Conservation (phyloP, 2,888 invertebrate species). For the Clivina fossor region DNA sequence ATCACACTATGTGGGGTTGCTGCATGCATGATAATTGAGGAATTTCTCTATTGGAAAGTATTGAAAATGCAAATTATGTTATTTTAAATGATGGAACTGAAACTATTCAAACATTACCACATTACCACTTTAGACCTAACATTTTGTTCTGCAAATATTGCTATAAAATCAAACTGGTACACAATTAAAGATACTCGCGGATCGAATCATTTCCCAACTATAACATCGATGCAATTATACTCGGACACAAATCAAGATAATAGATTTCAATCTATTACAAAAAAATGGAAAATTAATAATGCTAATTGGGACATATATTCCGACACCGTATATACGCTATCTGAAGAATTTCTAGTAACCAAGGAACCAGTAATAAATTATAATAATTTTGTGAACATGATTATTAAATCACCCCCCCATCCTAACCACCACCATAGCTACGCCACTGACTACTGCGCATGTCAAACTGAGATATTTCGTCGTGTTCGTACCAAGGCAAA, state of each 20-base stretch:
- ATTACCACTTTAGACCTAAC: constrained; percentile 5
- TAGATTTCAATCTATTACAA: not conserved
- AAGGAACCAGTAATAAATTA: not conserved
- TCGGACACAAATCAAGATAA: not conserved
- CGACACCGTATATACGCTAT: not conserved
- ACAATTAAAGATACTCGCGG: not conserved
- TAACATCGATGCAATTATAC: not conserved
- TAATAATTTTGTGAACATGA: not conserved
- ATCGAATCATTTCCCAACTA: constrained; percentile 2
- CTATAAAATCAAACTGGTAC: not conserved
- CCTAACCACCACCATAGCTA: too few relatives aligned
- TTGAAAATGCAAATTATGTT: constrained; percentile 2
- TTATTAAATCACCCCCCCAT: constrained; percentile 5
- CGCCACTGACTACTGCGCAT: too few relatives aligned
- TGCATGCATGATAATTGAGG: not conserved
- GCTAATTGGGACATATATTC: constrained; percentile 7
- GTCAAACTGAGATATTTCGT: too few relatives aligned
- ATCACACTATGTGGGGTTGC: constrained; percentile 3
- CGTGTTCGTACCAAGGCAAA: too few relatives aligned
- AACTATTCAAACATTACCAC: not conserved
- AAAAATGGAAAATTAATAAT: constrained; percentile 1
- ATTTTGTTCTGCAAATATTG: not conserved
- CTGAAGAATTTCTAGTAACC: not conserved
- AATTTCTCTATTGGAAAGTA: not conserved
- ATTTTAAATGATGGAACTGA: constrained; percentile 1